Percentiles rank a stretch among this genome's conserved stretches.
Conservation (phyloP, 2,888 invertebrate species). For the Epicampocera succincta region DNA sequence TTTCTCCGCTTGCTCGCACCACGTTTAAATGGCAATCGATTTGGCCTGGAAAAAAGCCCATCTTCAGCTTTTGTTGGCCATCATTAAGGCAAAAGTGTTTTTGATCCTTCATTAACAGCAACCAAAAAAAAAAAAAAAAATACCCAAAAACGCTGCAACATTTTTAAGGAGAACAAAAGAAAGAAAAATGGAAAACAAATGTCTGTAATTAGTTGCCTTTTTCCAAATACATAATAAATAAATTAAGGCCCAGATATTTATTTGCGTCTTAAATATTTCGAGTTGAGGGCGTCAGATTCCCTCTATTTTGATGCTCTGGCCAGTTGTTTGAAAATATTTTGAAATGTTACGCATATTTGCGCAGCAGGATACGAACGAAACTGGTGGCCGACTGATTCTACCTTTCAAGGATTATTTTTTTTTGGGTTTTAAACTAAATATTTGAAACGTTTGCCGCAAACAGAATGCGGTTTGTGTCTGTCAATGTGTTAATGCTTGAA, state of each 20-base stretch:
- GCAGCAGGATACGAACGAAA: constrained; percentile 49
- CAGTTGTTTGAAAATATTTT: constrained; percentile 34
- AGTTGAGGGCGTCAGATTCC: constrained; percentile 40
- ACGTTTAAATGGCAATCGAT: constrained; percentile 24
- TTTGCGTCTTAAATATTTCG: background rate
- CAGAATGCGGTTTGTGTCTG: too few relatives aligned
- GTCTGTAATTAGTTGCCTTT: constrained; percentile 55
- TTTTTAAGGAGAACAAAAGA: background rate
- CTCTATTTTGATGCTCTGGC: background rate
- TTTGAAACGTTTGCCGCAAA: constrained; percentile 29
- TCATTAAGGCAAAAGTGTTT: constrained; percentile 48
- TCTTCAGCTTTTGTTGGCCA: background rate
- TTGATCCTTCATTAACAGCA: constrained; percentile 4
- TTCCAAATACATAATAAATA: constrained; percentile 6
- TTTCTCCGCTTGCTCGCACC: background rate
- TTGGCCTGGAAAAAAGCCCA: background rate
- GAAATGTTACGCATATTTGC: constrained; percentile 52
- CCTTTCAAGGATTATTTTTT: constrained; percentile 8
- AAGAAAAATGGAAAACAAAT: constrained; percentile 29
- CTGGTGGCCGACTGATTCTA: constrained; percentile 6
- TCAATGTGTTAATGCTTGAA: too few relatives aligned
- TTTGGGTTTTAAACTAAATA: too few relatives aligned
- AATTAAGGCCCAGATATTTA: constrained; percentile 7
- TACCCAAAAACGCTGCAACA: background rate
- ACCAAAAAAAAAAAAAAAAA: background rate